Percentiles rank a stretch among this genome's conserved stretches.
Evolutionary conservation across 2,888 invertebrate species (phyloP).

Genomic region (Epistrophe grossulariae): DNA sequence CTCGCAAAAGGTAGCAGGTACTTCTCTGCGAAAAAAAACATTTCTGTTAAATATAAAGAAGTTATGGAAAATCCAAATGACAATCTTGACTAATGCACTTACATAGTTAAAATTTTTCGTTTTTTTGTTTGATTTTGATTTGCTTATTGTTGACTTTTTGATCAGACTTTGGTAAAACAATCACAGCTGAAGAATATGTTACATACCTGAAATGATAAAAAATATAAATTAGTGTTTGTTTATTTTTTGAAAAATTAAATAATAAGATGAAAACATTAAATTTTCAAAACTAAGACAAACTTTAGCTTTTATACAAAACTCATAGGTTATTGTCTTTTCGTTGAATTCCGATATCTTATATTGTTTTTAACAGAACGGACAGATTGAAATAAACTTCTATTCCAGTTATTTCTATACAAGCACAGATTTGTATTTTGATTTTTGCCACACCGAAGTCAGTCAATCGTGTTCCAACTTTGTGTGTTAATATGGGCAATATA

Average conservation of each 20-base stretch:
- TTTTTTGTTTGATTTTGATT: neutral
- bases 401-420: too few relatives aligned
- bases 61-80: neutral
- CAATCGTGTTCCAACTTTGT: too few relatives aligned
- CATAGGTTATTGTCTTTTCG: too few relatives aligned
- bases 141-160: slow-evolving; percentile 5
- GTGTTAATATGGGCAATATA: neutral
- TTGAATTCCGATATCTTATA: too few relatives aligned
- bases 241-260: neutral
- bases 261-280: too few relatives aligned
- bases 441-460: neutral
- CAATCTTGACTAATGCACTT: slow-evolving; percentile 8
- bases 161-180: neutral
- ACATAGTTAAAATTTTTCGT: slow-evolving; percentile 19
- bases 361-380: too few relatives aligned
- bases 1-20: too few relatives aligned
- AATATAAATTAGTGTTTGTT: slow-evolving; percentile 26
- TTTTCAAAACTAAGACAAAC: too few relatives aligned
- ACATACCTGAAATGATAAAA: slow-evolving; percentile 59
- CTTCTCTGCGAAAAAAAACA: too few relatives aligned
- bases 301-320: too few relatives aligned
- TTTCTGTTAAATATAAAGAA: neutral
- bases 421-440: neutral
- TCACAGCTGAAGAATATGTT: neutral
- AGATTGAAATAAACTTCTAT: too few relatives aligned